phyloP scores from a whole-genome alignment of 2,797 vertebrate genomes.

The Huso huso region DNA sequence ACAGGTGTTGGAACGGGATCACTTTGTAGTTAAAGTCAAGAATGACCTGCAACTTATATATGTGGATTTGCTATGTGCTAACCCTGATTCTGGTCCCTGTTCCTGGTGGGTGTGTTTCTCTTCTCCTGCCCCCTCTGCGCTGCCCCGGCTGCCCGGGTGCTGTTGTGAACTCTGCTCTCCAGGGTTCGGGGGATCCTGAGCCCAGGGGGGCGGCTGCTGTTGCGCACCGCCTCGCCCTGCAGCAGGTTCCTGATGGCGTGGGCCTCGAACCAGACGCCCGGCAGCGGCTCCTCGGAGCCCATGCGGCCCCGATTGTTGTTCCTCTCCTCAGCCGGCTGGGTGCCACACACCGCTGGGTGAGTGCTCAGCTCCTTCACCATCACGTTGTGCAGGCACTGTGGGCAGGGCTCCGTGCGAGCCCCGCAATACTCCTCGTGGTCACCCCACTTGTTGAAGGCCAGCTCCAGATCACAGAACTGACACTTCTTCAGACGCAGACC shows the following conservation, averaged over 20 bases:
- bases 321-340: conserved; percentile 47
- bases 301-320: conserved; percentile 40
- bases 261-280: conserved; percentile 51
- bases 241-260: conserved; percentile 49
- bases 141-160: conserved; percentile 34
- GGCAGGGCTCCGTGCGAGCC: conserved; percentile 80
- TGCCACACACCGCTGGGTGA: conserved; percentile 73
- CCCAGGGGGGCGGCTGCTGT: conserved; percentile 44
- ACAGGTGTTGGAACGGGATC: too few species aligned
- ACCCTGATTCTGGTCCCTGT: conserved; percentile 48
- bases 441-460: conserved; percentile 69
- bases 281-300: conserved; percentile 38
- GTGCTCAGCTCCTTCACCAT: conserved; percentile 73
- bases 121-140: conserved; percentile 25
- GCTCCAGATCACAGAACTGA: conserved; percentile 84
- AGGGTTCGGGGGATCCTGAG: conserved; percentile 37
- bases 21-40: too few species aligned
- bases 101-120: conserved; percentile 41
- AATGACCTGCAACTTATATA: too few species aligned
- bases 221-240: conserved; percentile 50
- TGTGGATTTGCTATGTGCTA: too few species aligned
- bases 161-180: conserved; percentile 45
- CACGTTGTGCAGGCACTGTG: conserved; percentile 69
- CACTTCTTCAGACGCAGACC: conserved; percentile 73
- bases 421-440: conserved; percentile 91